phyloP scores from a whole-genome alignment of 2,888 invertebrate genomes.

The Drosophila yooni region DNA sequence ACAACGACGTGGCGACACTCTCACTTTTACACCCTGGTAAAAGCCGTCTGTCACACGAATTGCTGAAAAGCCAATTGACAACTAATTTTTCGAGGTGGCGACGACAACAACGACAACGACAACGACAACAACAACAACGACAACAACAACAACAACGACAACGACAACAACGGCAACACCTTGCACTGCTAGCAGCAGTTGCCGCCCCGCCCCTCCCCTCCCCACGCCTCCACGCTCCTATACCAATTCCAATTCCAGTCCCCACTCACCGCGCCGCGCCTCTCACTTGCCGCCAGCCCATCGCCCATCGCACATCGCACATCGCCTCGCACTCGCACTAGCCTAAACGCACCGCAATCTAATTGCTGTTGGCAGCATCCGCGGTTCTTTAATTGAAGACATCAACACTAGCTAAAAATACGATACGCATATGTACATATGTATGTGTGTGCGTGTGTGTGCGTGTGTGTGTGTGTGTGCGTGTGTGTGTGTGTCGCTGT shows the following conservation, averaged over 20 bases:
- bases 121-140: constrained; percentile 30
- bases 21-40: constrained; percentile 53
- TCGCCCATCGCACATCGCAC: constrained; percentile 24
- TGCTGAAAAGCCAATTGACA: constrained; percentile 70
- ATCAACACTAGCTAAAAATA: constrained; percentile 82
- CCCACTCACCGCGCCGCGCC: constrained; percentile 2
- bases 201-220: neutral
- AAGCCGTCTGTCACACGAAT: constrained; percentile 73
- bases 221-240: neutral
- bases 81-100: constrained; percentile 71
- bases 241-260: neutral
- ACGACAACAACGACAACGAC: constrained; percentile 25
- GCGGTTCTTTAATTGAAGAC: constrained; percentile 84
- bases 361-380: constrained; percentile 79
- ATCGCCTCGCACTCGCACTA: constrained; percentile 68
- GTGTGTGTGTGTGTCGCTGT: constrained; percentile 12
- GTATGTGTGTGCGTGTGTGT: constrained; percentile 1
- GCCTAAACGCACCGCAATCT: constrained; percentile 74
- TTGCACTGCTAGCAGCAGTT: constrained; percentile 45
- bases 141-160: constrained; percentile 16
- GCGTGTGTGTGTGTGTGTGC: constrained; percentile 15
- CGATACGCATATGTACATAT: constrained; percentile 26
- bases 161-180: constrained; percentile 50
- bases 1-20: constrained; percentile 57
- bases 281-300: constrained; percentile 23